A percentile compares a stretch with the other conserved stretches of the same genome.
These are phyloP conservation scores for Callipepla californica DNA, from an alignment of 2,113 vertebrate genomes.

Conservation along the genomic window DNA sequence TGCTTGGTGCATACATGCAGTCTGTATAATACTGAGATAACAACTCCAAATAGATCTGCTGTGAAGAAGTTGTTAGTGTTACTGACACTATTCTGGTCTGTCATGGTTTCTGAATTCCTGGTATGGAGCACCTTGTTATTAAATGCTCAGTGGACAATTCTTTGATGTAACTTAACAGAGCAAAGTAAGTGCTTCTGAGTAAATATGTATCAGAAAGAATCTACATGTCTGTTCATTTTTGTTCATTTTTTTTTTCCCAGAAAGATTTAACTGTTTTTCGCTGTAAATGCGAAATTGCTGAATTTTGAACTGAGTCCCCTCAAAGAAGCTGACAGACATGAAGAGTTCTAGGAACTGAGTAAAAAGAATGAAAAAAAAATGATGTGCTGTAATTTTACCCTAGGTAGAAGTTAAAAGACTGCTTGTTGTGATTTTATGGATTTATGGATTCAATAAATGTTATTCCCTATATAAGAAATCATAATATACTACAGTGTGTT, in stretches of 20 bases:
- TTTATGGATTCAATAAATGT: neutral
- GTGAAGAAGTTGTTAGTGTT: neutral
- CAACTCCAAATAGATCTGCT: neutral
- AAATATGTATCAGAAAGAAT: neutral
- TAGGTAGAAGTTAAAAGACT: neutral
- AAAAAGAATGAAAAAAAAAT: neutral
- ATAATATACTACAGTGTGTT: neutral
- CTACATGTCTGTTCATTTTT: accelerated
- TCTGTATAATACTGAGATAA: neutral
- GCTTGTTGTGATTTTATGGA: neutral
- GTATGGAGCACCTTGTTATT: neutral
- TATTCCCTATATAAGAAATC: neutral
- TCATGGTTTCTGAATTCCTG: neutral
- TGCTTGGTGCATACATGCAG: neutral
- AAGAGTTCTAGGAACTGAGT: neutral
- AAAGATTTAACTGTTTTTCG: neutral
- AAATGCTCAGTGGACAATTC: neutral
- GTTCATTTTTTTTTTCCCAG: neutral
- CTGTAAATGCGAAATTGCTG: neutral
- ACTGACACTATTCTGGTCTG: neutral
- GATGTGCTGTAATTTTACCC: neutral
- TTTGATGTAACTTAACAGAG: neutral
- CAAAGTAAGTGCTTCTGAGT: neutral
- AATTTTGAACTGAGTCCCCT: neutral
- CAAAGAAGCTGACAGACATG: neutral